A percentile compares a stretch with the other conserved stretches of the same genome.
These are phyloP conservation scores for Otolemur garnettii DNA, from an alignment of 2,113 vertebrate genomes.

Conservation along the genomic window DNA sequence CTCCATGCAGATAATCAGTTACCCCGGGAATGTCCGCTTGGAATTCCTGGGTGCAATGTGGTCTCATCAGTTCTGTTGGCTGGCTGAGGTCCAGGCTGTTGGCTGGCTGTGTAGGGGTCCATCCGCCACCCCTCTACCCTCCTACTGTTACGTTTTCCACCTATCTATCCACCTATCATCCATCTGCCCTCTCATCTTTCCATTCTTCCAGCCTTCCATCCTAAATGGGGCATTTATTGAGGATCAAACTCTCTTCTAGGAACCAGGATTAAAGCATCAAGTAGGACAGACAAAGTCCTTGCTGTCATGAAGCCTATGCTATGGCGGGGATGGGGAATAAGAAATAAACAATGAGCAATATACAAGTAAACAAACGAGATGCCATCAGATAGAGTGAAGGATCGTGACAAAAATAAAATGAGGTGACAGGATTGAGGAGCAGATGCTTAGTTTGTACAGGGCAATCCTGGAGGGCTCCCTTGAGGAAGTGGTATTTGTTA, in stretches of 20 bases:
- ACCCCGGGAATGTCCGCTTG: not conserved
- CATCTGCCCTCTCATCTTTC: not conserved
- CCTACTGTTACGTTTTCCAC: too few relatives aligned
- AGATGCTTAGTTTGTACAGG: not conserved
- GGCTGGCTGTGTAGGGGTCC: not conserved
- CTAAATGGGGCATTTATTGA: constrained; percentile 18
- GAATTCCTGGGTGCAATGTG: not conserved
- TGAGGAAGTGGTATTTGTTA: not conserved
- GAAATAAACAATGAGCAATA: not conserved
- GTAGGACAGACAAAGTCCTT: not conserved
- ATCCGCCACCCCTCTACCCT: not conserved
- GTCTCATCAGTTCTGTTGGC: not conserved
- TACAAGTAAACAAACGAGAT: not conserved
- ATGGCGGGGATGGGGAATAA: not conserved
- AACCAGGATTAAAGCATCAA: not conserved
- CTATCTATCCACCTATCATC: not conserved
- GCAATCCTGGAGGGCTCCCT: not conserved
- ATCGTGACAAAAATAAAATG: not conserved
- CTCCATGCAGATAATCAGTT: not conserved
- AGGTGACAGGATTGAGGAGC: too few relatives aligned
- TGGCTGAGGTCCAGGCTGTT: not conserved
- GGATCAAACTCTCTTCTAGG: not conserved
- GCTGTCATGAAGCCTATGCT: not conserved
- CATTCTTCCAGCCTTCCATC: not conserved
- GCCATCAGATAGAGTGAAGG: not conserved